Evolutionary conservation across 2,113 vertebrate species (phyloP).

Genomic region (Ia io): DNA sequence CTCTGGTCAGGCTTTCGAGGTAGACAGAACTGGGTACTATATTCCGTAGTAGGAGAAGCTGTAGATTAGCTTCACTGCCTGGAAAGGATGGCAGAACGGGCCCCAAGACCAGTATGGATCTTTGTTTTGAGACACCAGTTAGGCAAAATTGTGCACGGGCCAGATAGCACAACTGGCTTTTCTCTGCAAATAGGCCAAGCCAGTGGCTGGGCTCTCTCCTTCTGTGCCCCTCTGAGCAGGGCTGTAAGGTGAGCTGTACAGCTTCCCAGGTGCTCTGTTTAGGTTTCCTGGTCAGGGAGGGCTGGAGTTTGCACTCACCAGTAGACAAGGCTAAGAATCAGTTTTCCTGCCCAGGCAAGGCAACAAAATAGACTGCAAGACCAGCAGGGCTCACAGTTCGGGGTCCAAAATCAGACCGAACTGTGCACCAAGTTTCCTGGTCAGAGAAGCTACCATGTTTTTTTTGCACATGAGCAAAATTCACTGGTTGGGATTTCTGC

Average conservation of each 20-base stretch:
- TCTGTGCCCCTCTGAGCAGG: not conserved
- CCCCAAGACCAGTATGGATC: not conserved
- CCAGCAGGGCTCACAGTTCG: not conserved
- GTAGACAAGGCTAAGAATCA: not conserved
- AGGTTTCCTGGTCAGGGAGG: not conserved
- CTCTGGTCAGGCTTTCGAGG: not conserved
- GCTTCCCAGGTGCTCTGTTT: not conserved
- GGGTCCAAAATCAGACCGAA: not conserved
- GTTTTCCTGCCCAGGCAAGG: not conserved
- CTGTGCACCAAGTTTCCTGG: not conserved
- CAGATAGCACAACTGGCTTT: not conserved
- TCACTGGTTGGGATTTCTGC: not conserved
- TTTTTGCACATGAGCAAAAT: not conserved
- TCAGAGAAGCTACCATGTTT: not conserved
- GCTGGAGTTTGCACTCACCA: not conserved
- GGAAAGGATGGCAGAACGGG: not conserved
- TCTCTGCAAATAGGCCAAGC: not conserved
- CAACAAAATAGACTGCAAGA: not conserved
- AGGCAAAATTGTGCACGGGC: not conserved
- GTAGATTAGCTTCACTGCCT: not conserved
- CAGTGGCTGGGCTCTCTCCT: not conserved
- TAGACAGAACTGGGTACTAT: not conserved
- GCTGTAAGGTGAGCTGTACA: not conserved
- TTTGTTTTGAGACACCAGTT: not conserved
- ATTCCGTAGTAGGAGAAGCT: not conserved